phyloP scores from a whole-genome alignment of 2,113 vertebrate species.

The Aegypius monachus region DNA sequence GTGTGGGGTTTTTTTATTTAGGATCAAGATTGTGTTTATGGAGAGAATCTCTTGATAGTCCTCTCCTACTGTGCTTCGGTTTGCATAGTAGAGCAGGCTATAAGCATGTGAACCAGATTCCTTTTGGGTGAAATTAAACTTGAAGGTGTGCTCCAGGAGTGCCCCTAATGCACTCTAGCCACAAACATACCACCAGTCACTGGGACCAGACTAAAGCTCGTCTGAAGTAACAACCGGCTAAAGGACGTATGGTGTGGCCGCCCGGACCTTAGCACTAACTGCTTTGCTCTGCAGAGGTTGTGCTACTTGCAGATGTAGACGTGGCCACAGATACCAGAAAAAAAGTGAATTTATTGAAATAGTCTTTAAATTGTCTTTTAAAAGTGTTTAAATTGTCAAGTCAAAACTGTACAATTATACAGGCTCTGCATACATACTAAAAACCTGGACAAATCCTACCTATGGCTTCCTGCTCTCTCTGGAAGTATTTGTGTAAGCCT shows the following conservation, averaged over 20 bases:
- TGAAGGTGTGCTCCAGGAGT: neutral
- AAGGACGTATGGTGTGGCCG: neutral
- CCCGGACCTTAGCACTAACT: neutral
- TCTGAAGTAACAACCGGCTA: neutral
- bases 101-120: neutral
- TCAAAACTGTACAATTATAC: neutral
- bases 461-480: neutral
- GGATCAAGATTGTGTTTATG: neutral
- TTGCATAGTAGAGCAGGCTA: neutral
- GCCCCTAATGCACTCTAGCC: neutral
- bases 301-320: neutral
- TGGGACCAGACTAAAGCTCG: neutral
- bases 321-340: neutral
- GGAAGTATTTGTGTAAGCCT: neutral
- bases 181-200: neutral
- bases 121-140: neutral
- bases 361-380: neutral
- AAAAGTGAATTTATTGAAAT: neutral
- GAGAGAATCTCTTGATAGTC: neutral
- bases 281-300: neutral
- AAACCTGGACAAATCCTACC: neutral
- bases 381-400: neutral
- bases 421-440: neutral
- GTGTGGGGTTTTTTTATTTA: neutral
- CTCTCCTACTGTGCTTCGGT: neutral